Conservation (phyloP, 2,888 invertebrate species). For the Syrista parreyssii region DNA sequence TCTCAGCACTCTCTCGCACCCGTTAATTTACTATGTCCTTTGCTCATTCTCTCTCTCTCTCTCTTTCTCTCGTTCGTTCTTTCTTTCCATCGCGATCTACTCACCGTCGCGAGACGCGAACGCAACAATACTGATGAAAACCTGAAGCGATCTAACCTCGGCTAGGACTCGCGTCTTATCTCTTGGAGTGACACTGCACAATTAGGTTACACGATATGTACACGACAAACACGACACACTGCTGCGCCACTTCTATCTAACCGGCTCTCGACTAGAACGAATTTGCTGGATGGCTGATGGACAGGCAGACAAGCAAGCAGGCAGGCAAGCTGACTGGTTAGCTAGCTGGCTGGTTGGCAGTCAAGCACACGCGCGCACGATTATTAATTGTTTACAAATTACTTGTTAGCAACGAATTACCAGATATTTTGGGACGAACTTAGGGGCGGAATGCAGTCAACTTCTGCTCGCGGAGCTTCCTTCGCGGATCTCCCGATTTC, state of each 20-base stretch:
- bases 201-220: not conserved
- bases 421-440: constrained; percentile 15
- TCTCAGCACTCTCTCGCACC: not conserved
- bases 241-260: constrained; percentile 41
- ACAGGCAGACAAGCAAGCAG: not conserved
- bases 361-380: not conserved
- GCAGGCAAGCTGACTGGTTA: not conserved
- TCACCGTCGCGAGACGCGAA: constrained; percentile 29
- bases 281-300: not conserved
- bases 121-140: constrained; percentile 8
- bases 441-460: constrained; percentile 19
- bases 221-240: constrained; percentile 26
- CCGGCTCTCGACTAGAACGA: not conserved
- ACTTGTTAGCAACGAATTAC: constrained; percentile 7
- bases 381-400: not conserved
- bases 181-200: constrained; percentile 2
- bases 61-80: constrained; percentile 11
- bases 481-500: constrained; percentile 19
- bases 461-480: constrained; percentile 14
- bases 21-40: constrained; percentile 8
- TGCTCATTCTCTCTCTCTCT: constrained; percentile 10
- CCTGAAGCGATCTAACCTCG: not conserved
- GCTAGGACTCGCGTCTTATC: not conserved
- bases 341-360: not conserved
- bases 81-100: constrained; percentile 11